Evolutionary conservation across 2,797 vertebrate species (phyloP).

Genomic region (Chiloscyllium punctatum): DNA sequence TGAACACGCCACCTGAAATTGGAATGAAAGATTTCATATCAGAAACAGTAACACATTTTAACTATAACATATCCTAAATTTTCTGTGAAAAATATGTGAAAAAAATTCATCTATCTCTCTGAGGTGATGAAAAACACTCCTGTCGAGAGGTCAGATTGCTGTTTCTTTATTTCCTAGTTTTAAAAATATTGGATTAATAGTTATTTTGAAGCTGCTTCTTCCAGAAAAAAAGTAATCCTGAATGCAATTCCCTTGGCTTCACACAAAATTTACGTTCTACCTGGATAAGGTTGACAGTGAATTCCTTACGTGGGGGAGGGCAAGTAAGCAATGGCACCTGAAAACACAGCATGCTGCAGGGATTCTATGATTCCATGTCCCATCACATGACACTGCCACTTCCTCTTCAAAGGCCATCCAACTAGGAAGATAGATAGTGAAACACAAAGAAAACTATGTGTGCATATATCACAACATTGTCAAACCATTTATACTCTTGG

Average conservation of each 20-base stretch:
- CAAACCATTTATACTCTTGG: neutral
- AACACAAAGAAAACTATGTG: neutral
- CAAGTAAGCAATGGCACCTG: neutral
- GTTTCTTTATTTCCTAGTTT: neutral
- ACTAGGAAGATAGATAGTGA: neutral
- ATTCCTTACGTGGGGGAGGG: neutral
- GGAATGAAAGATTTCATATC: neutral
- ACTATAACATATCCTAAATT: neutral
- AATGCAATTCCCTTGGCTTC: too few species aligned
- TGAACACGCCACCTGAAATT: neutral
- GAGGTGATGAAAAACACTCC: neutral
- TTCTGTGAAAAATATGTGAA: neutral
- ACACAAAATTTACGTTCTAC: neutral
- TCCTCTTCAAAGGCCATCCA: neutral
- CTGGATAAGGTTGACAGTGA: neutral
- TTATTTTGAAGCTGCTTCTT: neutral
- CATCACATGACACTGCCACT: neutral
- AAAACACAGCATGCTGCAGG: neutral
- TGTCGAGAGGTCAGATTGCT: neutral
- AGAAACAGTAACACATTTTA: neutral
- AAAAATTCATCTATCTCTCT: too few species aligned
- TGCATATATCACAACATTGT: neutral
- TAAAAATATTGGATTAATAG: neutral
- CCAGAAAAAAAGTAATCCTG: neutral
- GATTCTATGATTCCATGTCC: neutral